Conservation (phyloP, 1,140 invertebrate species). For the Chironomus tepperi region DNA sequence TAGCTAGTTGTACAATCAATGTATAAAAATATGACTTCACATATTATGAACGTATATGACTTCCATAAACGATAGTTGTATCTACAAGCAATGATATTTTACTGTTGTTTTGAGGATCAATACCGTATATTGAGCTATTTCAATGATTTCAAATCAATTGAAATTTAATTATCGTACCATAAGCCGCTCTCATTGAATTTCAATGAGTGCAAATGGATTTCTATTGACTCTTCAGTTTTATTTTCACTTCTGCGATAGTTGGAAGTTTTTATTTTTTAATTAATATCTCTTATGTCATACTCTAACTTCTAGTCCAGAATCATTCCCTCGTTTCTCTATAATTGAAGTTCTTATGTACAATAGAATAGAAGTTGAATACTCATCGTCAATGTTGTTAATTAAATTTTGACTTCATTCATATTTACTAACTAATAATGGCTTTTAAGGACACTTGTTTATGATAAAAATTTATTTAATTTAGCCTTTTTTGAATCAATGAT, state of each 20-base stretch:
- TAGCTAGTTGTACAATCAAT: no score
- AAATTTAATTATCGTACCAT: slow-evolving; percentile 23
- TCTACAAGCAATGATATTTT: no score
- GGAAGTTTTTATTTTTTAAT: neutral
- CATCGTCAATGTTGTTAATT: slow-evolving; percentile 1
- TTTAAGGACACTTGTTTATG: no score
- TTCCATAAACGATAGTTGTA: no score
- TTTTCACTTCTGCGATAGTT: neutral
- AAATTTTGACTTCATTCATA: neutral
- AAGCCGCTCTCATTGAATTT: slow-evolving; percentile 19
- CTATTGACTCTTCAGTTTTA: slow-evolving; percentile 17
- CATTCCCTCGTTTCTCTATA: neutral
- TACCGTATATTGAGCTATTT: neutral
- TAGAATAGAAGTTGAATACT: neutral
- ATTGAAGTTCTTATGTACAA: neutral
- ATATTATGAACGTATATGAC: no score
- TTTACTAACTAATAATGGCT: neutral
- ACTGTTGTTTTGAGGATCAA: no score
- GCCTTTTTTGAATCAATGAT: no score
- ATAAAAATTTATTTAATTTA: no score
- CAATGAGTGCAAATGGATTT: neutral
- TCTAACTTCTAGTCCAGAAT: no score
- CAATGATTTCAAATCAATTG: slow-evolving; percentile 18
- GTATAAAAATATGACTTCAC: no score
- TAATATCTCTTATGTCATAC: neutral